These are phyloP conservation scores for Calosoma granatense DNA, from an alignment of 1,140 invertebrate species.

Conservation along the genomic window DNA sequence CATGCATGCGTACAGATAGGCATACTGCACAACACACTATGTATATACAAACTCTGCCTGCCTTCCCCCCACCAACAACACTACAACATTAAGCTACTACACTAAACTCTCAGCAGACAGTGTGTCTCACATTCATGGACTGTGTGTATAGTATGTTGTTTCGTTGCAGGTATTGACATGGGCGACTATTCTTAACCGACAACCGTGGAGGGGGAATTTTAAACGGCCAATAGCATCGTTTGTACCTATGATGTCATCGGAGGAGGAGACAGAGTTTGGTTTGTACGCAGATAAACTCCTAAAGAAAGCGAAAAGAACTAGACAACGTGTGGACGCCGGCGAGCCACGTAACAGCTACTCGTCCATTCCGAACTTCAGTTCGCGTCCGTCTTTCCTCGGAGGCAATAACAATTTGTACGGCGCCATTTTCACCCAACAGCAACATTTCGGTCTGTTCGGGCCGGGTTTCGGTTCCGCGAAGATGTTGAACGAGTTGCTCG, in stretches of 20 bases:
- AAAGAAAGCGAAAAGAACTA: slow-evolving; percentile 81
- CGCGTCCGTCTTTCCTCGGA: slow-evolving; percentile 71
- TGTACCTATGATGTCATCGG: slow-evolving; percentile 87
- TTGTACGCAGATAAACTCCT: slow-evolving; percentile 82
- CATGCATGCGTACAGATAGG: background rate
- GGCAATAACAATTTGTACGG: slow-evolving; percentile 62
- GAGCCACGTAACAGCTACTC: slow-evolving; percentile 88
- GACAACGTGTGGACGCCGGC: slow-evolving; percentile 89
- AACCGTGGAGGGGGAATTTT: slow-evolving; percentile 33
- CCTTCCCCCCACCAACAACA: too few species aligned
- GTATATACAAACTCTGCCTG: too few species aligned
- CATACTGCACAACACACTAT: too few species aligned
- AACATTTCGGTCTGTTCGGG: slow-evolving; percentile 67
- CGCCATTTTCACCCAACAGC: slow-evolving; percentile 64
- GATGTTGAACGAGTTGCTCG: slow-evolving; percentile 74
- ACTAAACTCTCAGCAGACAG: too few species aligned
- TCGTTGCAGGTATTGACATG: slow-evolving; percentile 36
- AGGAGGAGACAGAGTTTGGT: slow-evolving; percentile 79
- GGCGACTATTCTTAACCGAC: slow-evolving; percentile 35
- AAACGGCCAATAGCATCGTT: slow-evolving; percentile 50
- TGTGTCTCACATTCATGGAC: too few species aligned
- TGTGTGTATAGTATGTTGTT: too few species aligned
- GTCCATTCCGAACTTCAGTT: slow-evolving; percentile 76
- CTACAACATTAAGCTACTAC: too few species aligned
- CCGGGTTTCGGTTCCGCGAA: slow-evolving; percentile 57